Base-by-base conservation (phyloP, 2,113 vertebrate genomes). In the Ammospiza caudacuta region DNA sequence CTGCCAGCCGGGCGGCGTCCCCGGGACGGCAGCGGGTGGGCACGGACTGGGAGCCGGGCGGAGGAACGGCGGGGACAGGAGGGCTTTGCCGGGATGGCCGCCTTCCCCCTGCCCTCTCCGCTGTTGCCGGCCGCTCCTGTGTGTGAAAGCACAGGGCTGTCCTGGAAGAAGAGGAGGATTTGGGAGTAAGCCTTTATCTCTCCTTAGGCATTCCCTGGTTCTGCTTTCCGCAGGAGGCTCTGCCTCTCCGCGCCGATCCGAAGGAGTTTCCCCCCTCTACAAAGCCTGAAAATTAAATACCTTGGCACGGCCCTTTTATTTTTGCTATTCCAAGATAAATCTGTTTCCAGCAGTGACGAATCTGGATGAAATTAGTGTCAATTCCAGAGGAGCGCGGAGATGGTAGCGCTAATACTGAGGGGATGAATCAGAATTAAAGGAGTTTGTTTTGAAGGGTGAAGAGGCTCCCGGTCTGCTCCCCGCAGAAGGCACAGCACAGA, bases 341-440 rank as follows among this genome's bases (percentile, higher is more conserved):
- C 72, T 88, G 74, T 59, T 94, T 86, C 93, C 52, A 94, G 78
- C 91, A 69, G 76, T 51, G 91, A 81, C 37, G 43, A 91, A 86
- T 96, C 94, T 94, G 90, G 91, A 96, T 94, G 87, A 95, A 96
- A 94, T 87, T 82, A 93, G 54, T 80, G 62, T 68, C 82, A 72
- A 6, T 69, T 96, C 92, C 92, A 94, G 74, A 85, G 79, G 51
- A 92, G 67, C 63, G 62, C 57, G 64, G 78, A 47, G 66, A 82
- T 85, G 73, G 93, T 13, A 96, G 90, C 31, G 16, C 49, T 14
- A 75, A 93, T 83, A 33, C 57, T 76, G 73, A 78, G 77, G 41
- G 44, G 54, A n/a, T 96, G 78, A 69, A 91, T 83, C 80, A 64
- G 90, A 92, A 87, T 52, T 58, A 46, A 74, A 77, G 61, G 27